A percentile compares a stretch with the other conserved stretches of the same genome.
phyloP scores from a whole-genome alignment of 2,888 invertebrate species.

The Pollenia angustigena region DNA sequence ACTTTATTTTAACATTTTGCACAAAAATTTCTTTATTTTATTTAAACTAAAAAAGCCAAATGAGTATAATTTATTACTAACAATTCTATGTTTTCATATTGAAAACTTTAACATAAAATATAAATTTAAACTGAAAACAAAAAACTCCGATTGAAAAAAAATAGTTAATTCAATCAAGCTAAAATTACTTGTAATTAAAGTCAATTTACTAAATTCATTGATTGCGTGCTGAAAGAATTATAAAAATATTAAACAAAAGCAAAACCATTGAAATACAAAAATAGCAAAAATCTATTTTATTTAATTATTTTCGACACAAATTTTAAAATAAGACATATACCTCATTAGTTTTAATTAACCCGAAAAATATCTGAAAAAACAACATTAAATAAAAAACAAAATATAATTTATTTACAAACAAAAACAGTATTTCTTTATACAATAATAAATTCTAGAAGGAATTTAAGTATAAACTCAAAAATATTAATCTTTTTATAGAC shows the following conservation, averaged over 20 bases:
- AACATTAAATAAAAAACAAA: slow-evolving; percentile 23
- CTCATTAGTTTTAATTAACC: slow-evolving; percentile 81
- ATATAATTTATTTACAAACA: slow-evolving; percentile 53
- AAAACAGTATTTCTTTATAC: slow-evolving; percentile 59
- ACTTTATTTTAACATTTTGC: slow-evolving; percentile 3
- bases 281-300: slow-evolving; percentile 46
- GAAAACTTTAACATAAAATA: slow-evolving; percentile 63
- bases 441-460: slow-evolving; percentile 10
- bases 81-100: slow-evolving; percentile 67
- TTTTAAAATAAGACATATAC: slow-evolving; percentile 77
- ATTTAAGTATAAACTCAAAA: slow-evolving; percentile 6
- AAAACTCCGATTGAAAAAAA: slow-evolving; percentile 22
- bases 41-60: slow-evolving; percentile 46
- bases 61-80: slow-evolving; percentile 50
- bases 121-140: slow-evolving; percentile 12
- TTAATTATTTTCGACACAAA: slow-evolving; percentile 53
- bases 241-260: slow-evolving; percentile 28
- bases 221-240: slow-evolving; percentile 77
- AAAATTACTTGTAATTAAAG: slow-evolving; percentile 75
- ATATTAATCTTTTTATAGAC: neutral
- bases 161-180: slow-evolving; percentile 52
- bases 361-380: slow-evolving; percentile 45
- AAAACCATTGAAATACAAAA: slow-evolving; percentile 22
- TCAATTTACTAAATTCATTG: slow-evolving; percentile 78
- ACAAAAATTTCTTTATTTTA: neutral